Percentiles rank a stretch among this genome's conserved stretches.
Evolutionary conservation across 2,113 vertebrate genomes (phyloP).

Genomic region (Cranoglanis bouderius): DNA sequence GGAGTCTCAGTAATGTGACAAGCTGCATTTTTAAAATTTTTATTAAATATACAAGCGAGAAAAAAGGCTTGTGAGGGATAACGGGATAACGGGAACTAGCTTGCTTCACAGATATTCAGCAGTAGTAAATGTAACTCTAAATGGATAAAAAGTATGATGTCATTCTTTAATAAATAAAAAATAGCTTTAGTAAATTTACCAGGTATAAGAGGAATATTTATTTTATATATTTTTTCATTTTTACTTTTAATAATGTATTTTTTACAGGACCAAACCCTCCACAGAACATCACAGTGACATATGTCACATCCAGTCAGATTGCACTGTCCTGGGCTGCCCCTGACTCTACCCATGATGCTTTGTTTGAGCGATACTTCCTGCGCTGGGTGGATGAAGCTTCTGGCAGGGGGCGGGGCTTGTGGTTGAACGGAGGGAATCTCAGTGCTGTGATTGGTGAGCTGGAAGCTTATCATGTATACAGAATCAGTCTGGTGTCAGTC

Average conservation of each 20-base stretch:
- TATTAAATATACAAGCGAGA: no score
- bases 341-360: conserved; percentile 45
- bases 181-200: background rate
- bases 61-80: background rate
- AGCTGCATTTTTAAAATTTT: no score
- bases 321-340: conserved; percentile 73
- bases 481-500: conserved; percentile 74
- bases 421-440: conserved; percentile 66
- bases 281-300: conserved; percentile 65
- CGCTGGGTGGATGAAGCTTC: conserved; percentile 69
- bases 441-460: conserved; percentile 67
- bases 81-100: background rate
- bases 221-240: background rate
- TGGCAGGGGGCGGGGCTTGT: conserved; percentile 56
- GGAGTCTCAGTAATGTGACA: no score
- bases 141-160: background rate
- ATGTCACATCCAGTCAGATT: conserved; percentile 73
- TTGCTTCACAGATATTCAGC: background rate
- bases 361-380: conserved; percentile 73
- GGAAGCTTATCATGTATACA: conserved; percentile 76
- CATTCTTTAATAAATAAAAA: background rate
- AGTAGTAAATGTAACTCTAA: background rate
- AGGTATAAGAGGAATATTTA: background rate
- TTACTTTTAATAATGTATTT: background rate
- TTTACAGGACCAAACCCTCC: conserved; percentile 75